phyloP scores from a whole-genome alignment of 2,888 invertebrate species.

The Drosophila kuntzei region DNA sequence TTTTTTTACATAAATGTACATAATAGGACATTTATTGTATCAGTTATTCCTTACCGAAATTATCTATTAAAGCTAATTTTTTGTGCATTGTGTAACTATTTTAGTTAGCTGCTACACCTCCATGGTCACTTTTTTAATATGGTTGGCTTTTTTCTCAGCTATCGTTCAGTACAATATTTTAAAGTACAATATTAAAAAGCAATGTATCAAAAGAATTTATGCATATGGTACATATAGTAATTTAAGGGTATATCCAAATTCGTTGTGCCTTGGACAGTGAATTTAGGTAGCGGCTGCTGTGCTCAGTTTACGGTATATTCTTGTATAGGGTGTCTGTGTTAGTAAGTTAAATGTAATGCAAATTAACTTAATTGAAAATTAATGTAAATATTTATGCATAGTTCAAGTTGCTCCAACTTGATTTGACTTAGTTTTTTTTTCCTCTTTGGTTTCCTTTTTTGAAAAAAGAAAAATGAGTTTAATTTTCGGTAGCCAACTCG shows the following conservation, averaged over 20 bases:
- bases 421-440: slow-evolving; percentile 4
- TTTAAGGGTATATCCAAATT: slow-evolving; percentile 16
- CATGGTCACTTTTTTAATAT: too few species aligned
- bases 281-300: slow-evolving; percentile 16
- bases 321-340: slow-evolving; percentile 36
- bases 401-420: slow-evolving; percentile 35
- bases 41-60: too few species aligned
- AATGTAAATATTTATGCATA: slow-evolving; percentile 73
- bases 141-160: too few species aligned
- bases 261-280: not conserved
- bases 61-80: too few species aligned
- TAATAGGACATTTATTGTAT: too few species aligned
- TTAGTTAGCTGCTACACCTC: not conserved
- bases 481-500: slow-evolving; percentile 68
- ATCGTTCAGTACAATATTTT: too few species aligned
- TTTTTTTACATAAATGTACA: too few species aligned
- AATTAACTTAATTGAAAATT: slow-evolving; percentile 74
- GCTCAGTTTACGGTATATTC: slow-evolving; percentile 47
- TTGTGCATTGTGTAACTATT: too few species aligned
- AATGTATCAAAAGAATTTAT: too few species aligned
- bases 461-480: slow-evolving; percentile 33
- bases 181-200: too few species aligned
- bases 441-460: slow-evolving; percentile 9
- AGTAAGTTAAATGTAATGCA: slow-evolving; percentile 59
- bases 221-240: too few species aligned